Base-by-base conservation (phyloP, 1,140 invertebrate genomes). In the Anastrepha ludens region DNA sequence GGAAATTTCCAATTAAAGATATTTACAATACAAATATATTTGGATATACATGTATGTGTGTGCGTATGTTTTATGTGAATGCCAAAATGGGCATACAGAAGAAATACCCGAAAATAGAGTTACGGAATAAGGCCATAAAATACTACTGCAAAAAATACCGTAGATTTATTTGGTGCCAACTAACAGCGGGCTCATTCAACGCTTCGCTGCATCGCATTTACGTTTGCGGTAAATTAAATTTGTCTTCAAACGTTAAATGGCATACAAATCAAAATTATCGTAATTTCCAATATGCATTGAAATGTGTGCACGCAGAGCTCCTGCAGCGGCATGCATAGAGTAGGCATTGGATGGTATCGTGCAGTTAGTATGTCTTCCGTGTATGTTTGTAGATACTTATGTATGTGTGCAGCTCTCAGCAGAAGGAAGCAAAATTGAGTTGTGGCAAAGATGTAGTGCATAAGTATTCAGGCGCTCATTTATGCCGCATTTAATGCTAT, bases 221-320 rank as follows among this genome's bases (percentile, higher is more conserved):
- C 55, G 85, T 86, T 60, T 62, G 85, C 41, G 59, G 58, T 86
- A 86, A 86, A 86, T 86, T 86, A 86, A 86, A 62, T 86, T 60
- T 86, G 85, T 86, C 85, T 47, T 86, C 55, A 55, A 62, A 88
- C 17, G 62, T 60, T 60, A 86, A 86, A 62, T 87, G 88, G 88
- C 90, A 91, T 90, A 92, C 91, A 92, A 92, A 92, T 92, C 91
- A 92, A 91, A 90, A 91, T 92, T 92, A 92, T 92, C 91, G 92
- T 87, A 67, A 89, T 89, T 87, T 59, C 91, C 91, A 92, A 92
- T 92, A 92, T 90, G 91, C 90, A 90, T 90, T 90, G 89, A 86
- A 88, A 89, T 15, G 20, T 29, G 67, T 17, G 67, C 17, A 11
- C 85, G 87, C 50, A 60, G 59, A 11, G 6, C n/a, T n/a, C 47